These are phyloP conservation scores for Streblospio benedicti DNA, from an alignment of 1,140 invertebrate species.

Conservation along the genomic window DNA sequence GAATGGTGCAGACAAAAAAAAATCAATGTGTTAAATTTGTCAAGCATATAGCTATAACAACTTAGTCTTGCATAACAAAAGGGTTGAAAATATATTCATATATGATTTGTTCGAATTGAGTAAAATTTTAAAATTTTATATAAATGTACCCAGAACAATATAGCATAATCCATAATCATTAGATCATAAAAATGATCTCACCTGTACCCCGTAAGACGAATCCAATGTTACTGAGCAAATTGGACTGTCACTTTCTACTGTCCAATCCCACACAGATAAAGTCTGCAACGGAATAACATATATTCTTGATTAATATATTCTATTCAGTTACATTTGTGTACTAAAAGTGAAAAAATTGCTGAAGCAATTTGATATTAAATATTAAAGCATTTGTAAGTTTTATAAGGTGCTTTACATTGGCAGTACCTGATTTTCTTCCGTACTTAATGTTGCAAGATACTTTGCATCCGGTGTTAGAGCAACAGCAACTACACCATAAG, in stretches of 20 bases:
- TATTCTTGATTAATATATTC: neutral
- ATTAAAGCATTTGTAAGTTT: too few species aligned
- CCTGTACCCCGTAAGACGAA: slow-evolving; percentile 35
- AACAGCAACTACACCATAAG: slow-evolving; percentile 39
- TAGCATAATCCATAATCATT: neutral
- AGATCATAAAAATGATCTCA: neutral
- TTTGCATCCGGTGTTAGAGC: slow-evolving; percentile 44
- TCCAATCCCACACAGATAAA: slow-evolving; percentile 47
- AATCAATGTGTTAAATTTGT: too few species aligned
- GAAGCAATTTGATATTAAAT: too few species aligned
- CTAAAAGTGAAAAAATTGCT: neutral
- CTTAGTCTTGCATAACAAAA: too few species aligned
- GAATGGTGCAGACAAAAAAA: neutral
- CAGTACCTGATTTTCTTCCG: slow-evolving; percentile 34
- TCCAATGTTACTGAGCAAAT: slow-evolving; percentile 39
- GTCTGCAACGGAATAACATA: slow-evolving; percentile 24
- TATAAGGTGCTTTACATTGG: neutral
- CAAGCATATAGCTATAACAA: too few species aligned
- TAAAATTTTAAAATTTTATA: too few species aligned
- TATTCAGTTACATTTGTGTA: neutral
- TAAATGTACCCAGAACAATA: too few species aligned
- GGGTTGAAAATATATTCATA: too few species aligned
- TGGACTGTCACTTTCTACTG: slow-evolving; percentile 41
- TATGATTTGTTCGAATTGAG: too few species aligned
- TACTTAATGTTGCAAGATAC: slow-evolving; percentile 44